phyloP scores from a whole-genome alignment of 2,113 vertebrate genomes.

The Rhineura floridana region DNA sequence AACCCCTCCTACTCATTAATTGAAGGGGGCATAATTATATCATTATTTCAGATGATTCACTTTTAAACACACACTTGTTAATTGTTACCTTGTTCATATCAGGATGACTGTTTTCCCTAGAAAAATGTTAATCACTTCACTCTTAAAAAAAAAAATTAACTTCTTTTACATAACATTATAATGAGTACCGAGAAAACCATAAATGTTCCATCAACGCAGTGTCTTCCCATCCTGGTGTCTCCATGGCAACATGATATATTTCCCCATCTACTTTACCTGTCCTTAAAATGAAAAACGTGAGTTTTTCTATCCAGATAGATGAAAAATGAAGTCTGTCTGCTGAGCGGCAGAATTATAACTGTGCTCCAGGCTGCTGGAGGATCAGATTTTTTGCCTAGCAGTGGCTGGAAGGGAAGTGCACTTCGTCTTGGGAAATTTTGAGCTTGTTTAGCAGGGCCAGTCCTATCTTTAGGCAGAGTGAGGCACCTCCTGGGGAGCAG shows the following conservation, averaged over 20 bases:
- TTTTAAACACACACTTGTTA: conserved; percentile 36
- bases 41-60: conserved; percentile 45
- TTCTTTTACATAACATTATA: conserved; percentile 62
- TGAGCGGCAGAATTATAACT: accelerated
- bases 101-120: conserved; percentile 49
- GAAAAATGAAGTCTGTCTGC: conserved; percentile 35
- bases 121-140: conserved; percentile 17
- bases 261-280: conserved; percentile 52
- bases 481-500: too few species aligned
- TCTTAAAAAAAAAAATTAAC: conserved; percentile 15
- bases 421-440: too few species aligned
- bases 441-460: too few species aligned
- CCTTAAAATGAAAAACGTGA: conserved; percentile 19
- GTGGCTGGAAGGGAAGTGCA: background rate
- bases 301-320: conserved; percentile 48
- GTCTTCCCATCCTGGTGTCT: conserved; percentile 64
- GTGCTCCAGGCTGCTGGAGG: accelerated
- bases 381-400: background rate
- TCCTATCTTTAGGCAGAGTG: too few species aligned
- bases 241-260: conserved; percentile 70
- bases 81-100: conserved; percentile 42
- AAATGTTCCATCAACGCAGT: conserved; percentile 66
- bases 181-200: conserved; percentile 71
- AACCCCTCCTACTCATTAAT: background rate
- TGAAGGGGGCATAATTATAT: conserved; percentile 47